Evolutionary conservation across 2,113 vertebrate species (phyloP), one percentile per base, ranked within the genome.

Genomic region (Motacilla tschutschensis): DNA sequence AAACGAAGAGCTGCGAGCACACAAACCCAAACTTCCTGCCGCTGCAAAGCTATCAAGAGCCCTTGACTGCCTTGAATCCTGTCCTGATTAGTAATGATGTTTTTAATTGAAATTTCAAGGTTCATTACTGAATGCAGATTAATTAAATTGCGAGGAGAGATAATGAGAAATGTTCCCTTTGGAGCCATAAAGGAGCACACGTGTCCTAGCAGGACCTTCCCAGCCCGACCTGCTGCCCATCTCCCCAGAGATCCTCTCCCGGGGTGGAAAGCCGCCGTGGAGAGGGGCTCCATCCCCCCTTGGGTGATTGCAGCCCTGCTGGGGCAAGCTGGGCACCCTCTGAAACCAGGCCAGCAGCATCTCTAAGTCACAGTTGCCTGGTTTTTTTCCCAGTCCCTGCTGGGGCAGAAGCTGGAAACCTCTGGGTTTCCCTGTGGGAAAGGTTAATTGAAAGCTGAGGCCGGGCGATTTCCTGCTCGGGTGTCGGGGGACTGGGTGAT

Each of bases 91-190:
- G 93, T 74, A 85, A 92, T 87, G 89, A 92, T 95, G 95, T 92
- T 95, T 95, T 97, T 96, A 96, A 97, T 97, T 94, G 96, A 94
- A 96, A 97, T 94, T 96, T 96, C 95, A 96, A 95, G 96, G 95
- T 96, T 97, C 96, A 96, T 97, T 97, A 97, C 90, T 95, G 96
- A 94, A 93, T 51, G 71, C 79, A 94, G 95, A 96, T 97, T 97
- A 96, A 96, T 97, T 96, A 97, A 97, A 95, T 95, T 59, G 95
- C 69, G 19, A 89, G 83, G 74, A 76, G 87, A 96, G 90, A 94
- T 95, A 97, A 96, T 95, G 95, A 92, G 95, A 79, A 94, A 80
- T 3, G 87, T 62, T 95, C 96, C 96, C 96, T 43, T 65, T 3
- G 91, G 95, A 95, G 70, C 40, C 88, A 82, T 82, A 58, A 83